A percentile compares a stretch with the other conserved stretches of the same genome.
These are phyloP conservation scores for Schrankia costaestrigalis DNA, from an alignment of 2,888 invertebrate species.

Conservation along the genomic window DNA sequence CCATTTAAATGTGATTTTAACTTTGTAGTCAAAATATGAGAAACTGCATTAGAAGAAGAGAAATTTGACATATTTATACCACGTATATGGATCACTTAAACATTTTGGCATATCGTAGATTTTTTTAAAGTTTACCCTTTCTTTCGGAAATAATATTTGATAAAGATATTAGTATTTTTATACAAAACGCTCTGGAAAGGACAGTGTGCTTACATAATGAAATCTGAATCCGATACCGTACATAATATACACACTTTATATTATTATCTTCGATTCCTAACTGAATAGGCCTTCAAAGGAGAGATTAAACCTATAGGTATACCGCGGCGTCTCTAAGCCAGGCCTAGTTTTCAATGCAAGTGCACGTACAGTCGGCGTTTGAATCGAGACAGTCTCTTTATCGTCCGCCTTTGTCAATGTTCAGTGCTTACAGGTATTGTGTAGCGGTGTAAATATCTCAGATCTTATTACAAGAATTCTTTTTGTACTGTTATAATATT, in stretches of 20 bases:
- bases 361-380: conserved; percentile 14
- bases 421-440: conserved; percentile 13
- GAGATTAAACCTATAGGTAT: conserved; percentile 19
- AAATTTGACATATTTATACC: too few species aligned
- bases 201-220: too few species aligned
- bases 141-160: too few species aligned
- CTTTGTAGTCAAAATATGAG: too few species aligned
- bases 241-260: conserved; percentile 11
- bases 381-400: conserved; percentile 13
- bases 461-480: conserved; percentile 11
- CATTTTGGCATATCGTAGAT: too few species aligned
- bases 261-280: conserved; percentile 19
- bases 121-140: too few species aligned
- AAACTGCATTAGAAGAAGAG: too few species aligned
- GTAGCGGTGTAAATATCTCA: conserved; percentile 11
- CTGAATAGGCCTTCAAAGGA: conserved; percentile 35
- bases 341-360: conserved; percentile 18
- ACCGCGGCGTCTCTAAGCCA: conserved; percentile 13
- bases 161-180: too few species aligned
- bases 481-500: background rate
- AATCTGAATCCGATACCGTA: too few species aligned
- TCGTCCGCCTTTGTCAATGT: conserved; percentile 15
- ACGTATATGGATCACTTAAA: too few species aligned
- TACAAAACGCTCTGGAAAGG: too few species aligned
- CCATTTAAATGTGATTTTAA: too few species aligned